phyloP scores from a whole-genome alignment of 2,888 invertebrate species.

The Macaria notata region DNA sequence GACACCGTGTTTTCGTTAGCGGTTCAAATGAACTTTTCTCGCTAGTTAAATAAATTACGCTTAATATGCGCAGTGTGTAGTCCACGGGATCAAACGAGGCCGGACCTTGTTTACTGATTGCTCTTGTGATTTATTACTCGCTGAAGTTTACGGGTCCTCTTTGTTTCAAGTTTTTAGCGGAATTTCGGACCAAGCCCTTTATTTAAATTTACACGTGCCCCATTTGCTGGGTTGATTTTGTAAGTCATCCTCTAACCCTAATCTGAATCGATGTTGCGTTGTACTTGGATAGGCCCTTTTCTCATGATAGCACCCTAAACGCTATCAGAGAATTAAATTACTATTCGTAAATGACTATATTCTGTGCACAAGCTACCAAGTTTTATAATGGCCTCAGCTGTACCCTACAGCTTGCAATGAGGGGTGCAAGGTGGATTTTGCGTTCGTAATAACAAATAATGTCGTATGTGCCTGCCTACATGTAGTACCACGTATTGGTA shows the following conservation, averaged over 20 bases:
- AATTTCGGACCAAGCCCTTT: constrained; percentile 33
- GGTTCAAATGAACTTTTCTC: constrained; percentile 26
- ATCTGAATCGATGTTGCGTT: constrained; percentile 43
- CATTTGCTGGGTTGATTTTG: constrained; percentile 41
- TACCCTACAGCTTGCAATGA: constrained; percentile 47
- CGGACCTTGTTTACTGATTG: constrained; percentile 46
- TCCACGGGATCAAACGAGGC: constrained; percentile 33
- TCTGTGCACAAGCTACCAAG: constrained; percentile 38
- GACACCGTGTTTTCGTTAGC: constrained; percentile 25
- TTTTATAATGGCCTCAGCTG: constrained; percentile 55
- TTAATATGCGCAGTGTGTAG: constrained; percentile 18
- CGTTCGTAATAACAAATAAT: constrained; percentile 45
- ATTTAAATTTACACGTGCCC: constrained; percentile 42
- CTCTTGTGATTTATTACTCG: constrained; percentile 52
- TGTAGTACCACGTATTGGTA: constrained; percentile 33
- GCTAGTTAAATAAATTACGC: constrained; percentile 25
- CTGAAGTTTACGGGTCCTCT: constrained; percentile 38
- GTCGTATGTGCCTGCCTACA: constrained; percentile 27
- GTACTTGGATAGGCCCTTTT: constrained; percentile 42
- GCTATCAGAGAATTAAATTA: constrained; percentile 35
- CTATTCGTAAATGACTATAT: constrained; percentile 51
- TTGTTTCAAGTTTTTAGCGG: constrained; percentile 48
- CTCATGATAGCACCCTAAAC: constrained; percentile 46
- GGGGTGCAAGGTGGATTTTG: constrained; percentile 55
- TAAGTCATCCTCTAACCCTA: constrained; percentile 43